Evolutionary conservation across 2,888 invertebrate genomes (phyloP).

Genomic region (Chrysolina haemoptera): DNA sequence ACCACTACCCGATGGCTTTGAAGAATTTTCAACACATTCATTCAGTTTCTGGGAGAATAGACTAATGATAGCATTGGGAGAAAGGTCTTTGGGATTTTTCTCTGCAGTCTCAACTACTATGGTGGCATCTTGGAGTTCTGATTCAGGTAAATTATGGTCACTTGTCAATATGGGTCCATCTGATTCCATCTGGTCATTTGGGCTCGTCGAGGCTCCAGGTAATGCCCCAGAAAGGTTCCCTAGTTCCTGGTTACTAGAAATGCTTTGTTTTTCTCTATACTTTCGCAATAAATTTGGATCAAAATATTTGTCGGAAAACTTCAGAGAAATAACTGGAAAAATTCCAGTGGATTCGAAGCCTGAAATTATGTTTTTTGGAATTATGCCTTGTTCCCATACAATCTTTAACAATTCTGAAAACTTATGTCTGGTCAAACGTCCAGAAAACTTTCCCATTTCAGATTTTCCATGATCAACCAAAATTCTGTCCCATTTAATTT

Average conservation of each 20-base stretch:
- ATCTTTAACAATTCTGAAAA: constrained; percentile 19
- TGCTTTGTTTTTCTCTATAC: constrained; percentile 15
- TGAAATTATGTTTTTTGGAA: constrained; percentile 10
- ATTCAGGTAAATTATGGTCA: constrained; percentile 11
- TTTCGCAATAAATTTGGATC: constrained; percentile 5
- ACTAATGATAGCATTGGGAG: constrained; percentile 12
- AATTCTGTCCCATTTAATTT: constrained; percentile 45
- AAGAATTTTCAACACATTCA: constrained; percentile 6
- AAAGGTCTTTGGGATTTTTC: constrained; percentile 11
- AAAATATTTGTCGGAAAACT: constrained; percentile 24
- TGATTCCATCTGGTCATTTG: constrained; percentile 10
- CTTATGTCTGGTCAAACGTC: constrained; percentile 25
- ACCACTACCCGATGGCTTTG: background rate
- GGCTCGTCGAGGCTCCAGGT: constrained; percentile 6
- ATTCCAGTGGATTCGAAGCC: constrained; percentile 22
- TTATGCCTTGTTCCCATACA: background rate
- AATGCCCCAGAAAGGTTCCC: constrained; percentile 14
- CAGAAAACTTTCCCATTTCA: constrained; percentile 36
- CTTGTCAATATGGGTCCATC: constrained; percentile 18
- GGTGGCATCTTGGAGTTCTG: constrained; percentile 19
- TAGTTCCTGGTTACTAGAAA: constrained; percentile 23
- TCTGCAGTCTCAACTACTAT: constrained; percentile 22
- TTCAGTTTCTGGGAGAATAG: constrained; percentile 22
- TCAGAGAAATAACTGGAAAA: constrained; percentile 22
- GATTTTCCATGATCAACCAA: constrained; percentile 45